Evolutionary conservation across 2,113 vertebrate genomes (phyloP), one percentile per base, ranked within the genome.

Genomic region (Capra hircus): DNA sequence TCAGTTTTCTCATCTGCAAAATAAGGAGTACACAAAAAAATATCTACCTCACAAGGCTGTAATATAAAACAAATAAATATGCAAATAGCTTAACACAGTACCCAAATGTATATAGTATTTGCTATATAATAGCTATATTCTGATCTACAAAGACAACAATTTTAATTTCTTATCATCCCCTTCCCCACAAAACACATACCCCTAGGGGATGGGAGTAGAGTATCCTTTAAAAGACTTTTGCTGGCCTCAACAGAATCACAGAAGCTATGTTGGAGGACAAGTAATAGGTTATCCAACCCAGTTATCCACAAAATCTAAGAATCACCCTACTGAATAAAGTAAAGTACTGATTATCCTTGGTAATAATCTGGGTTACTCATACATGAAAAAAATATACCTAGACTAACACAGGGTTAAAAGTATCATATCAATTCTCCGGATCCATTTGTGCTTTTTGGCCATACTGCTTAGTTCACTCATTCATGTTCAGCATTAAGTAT

Each of bases 271-370:
- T 74, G 36, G 23, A 87, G 19, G 9, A 71, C 40, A 86, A 90
- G 6, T 71, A 88, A 90, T 21, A 94, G 62, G 45, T 88, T 92
- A 84, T 57, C 21, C 17, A 84, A 78, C 5, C 4, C 40, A 92
- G 53, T 92, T 50, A 92, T 71, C 59, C 57, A 96, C 71, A 91
- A 94, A 96, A 53, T 25, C 16, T 88, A 94, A 94, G 60, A 71
- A 36, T 91, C 30, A 5, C 80, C 25, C 88, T 45, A 45, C 5
- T 82, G n/a, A 82, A 82, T 94, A 94, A 94, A 91, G 59, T 21
- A 67, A 87, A 91, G 17, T 21, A 81, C 27, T 86, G 15, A 87
- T 71, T 94, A 43, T 81, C 40, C 28, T 91, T 71, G 5, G 33
- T 87, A 36, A 62, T 78, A 90, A 48, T 53, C 11, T 48, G 33